Evolutionary conservation across 2,113 vertebrate genomes (phyloP).

Genomic region (Pluvialis apricaria): DNA sequence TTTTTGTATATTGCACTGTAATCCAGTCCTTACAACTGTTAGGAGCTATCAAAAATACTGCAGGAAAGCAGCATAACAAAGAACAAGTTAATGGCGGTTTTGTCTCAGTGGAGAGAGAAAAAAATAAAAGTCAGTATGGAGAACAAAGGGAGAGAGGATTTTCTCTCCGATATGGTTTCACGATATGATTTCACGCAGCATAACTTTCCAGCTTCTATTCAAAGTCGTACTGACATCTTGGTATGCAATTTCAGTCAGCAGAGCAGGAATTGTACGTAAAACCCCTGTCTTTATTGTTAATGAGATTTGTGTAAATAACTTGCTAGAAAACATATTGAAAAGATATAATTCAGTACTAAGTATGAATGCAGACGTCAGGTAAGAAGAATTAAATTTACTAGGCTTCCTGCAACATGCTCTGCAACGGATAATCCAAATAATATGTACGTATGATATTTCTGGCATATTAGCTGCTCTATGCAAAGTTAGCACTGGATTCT

Average conservation of each 20-base stretch:
- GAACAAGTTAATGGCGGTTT: background rate
- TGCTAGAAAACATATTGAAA: conserved; percentile 44
- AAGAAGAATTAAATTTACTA: conserved; percentile 43
- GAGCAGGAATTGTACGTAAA: conserved; percentile 16
- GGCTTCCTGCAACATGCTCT: conserved; percentile 6
- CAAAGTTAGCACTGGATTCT: background rate
- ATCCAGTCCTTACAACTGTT: background rate
- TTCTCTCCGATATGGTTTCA: too few species aligned
- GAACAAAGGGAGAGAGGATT: background rate
- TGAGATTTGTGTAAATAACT: conserved; percentile 68
- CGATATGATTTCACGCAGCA: background rate
- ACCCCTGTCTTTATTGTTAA: conserved; percentile 38
- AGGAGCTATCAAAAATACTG: background rate
- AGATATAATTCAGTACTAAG: conserved; percentile 46
- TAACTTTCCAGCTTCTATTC: conserved; percentile 25
- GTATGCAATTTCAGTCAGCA: conserved; percentile 26
- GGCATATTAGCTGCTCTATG: background rate
- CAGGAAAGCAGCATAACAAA: background rate
- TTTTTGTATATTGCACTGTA: background rate
- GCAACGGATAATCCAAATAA: conserved; percentile 20
- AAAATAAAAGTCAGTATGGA: background rate
- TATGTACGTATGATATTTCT: background rate
- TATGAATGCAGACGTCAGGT: conserved; percentile 21
- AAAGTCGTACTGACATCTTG: conserved; percentile 10
- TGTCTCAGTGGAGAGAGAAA: background rate